phyloP scores from a whole-genome alignment of 2,797 vertebrate species.

The Denticeps clupeoides region DNA sequence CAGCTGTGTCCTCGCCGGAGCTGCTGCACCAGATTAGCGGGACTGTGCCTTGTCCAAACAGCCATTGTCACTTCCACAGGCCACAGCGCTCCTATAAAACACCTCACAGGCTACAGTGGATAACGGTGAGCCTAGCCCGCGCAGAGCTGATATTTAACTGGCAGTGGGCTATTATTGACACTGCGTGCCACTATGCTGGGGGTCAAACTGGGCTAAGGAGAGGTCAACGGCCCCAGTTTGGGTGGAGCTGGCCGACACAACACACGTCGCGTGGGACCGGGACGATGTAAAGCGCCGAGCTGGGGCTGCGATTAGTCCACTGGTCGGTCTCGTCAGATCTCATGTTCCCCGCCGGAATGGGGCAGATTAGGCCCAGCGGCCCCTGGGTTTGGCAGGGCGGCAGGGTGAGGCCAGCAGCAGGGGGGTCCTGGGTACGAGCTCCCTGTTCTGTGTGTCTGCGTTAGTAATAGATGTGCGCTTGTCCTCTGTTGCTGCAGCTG shows the following conservation, averaged over 20 bases:
- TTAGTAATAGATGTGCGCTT: too few species aligned
- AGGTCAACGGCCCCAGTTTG: too few species aligned
- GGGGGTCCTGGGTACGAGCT: not conserved
- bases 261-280: too few species aligned
- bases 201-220: too few species aligned
- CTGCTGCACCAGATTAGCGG: constrained; percentile 11
- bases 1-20: constrained; percentile 4
- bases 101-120: too few species aligned
- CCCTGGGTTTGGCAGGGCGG: constrained; percentile 26
- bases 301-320: constrained; percentile 20
- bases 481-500: too few species aligned
- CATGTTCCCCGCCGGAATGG: too few species aligned
- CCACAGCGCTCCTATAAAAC: not conserved
- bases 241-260: too few species aligned
- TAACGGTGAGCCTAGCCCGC: too few species aligned
- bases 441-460: not conserved
- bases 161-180: too few species aligned
- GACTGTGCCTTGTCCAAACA: constrained; percentile 20
- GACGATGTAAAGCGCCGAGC: constrained; percentile 37
- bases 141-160: too few species aligned
- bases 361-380: constrained; percentile 20
- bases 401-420: constrained; percentile 24
- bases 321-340: too few species aligned
- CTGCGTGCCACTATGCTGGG: constrained; percentile 6
- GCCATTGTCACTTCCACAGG: constrained; percentile 13